Base-by-base conservation (phyloP, 1,140 invertebrate species). In the Calosoma granatense region DNA sequence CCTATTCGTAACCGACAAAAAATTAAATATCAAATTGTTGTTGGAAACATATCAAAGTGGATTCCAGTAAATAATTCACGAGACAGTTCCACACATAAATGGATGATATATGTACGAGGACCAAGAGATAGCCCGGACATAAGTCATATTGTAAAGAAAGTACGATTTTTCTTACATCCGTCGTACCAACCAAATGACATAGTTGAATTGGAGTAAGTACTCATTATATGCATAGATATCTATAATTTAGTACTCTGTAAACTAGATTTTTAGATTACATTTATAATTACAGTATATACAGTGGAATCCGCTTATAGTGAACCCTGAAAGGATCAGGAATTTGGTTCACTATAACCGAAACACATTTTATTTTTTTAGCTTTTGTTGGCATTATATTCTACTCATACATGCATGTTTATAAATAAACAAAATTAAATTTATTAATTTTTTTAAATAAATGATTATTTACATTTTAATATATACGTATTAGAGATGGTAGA, bases 181-280 rank as follows among this genome's bases (percentile, higher is more conserved):
- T 91, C 87, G 43, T 94, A 93, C 72, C 81, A 83, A 54, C 92
- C 92, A n/a, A 86, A 92, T 72, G 89, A 94, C 69, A 77, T 90
- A 39, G 82, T 94, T 3, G 85, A 90, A 71, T 73, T 94, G 4
- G 78, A 75, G 83, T 87, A 70, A 76, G 78, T 76, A 36, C 57
- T 57, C 57, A 52, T 36, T 57, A n/a, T 12, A 54, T 60, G n/a
- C n/a, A n/a, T n/a, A n/a, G 20, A 20, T 9, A 51, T 61, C 36
- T 20, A 53, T 55, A 54, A 20, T 60, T 61, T 54, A 60, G 62
- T 55, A 11, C n/a, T n/a, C n/a, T n/a, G n/a, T n/a, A n/a, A n/a
- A 51, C 47, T 58, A 1, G 51, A 23, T 56, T 54, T 22, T 51
- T 53, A n/a, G n/a, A n/a, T n/a, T n/a, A n/a, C n/a, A n/a, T n/a